Base-by-base conservation (phyloP, 2,888 invertebrate species). In the Scaptomyza caliginosa region DNA sequence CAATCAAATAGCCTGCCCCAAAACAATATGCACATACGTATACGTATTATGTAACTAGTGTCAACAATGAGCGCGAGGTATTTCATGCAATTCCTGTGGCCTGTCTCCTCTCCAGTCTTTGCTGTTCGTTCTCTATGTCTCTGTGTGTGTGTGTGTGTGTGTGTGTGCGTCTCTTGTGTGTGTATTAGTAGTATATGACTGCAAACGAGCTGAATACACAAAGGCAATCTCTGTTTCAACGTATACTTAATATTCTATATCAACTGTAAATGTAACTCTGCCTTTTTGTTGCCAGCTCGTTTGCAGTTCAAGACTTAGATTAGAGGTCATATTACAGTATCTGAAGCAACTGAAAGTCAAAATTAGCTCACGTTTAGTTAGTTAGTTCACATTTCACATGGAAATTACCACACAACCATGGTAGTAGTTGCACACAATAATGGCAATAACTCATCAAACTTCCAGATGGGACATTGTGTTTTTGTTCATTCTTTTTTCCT, bases 161-260 rank as follows among this genome's bases (percentile, higher is more conserved):
- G 19, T 42, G 3, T 49, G 21, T 48, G 11, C 11, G 28, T 62
- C 32, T 36, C 26, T 11, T 43, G 24, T 26, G 11, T 24, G 11
- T 26, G 23, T 21, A 21, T 23, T 5, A 0, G 7, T 3, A 36
- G 19, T 2, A 16, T 26, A 32, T 38, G 17, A 21, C 46, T 67
- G 57, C 64, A 65, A 73, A 63, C 70, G 70, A 68, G 63, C 51
- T 64, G 60, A 34, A 46, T 34, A 13, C n/a, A 42, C 17, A 36
- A 74, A 45, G 76, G 79, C 83, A 80, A 80, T 80, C 79, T 85
- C 79, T 82, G 79, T 63, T n/a, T n/a, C n/a, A n/a, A n/a, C n/a
- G n/a, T n/a, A n/a, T n/a, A n/a, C n/a, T n/a, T n/a, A n/a, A n/a
- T n/a, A n/a, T n/a, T n/a, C n/a, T n/a, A n/a, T n/a, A n/a, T n/a